A percentile compares a stretch with the other conserved stretches of the same genome.
phyloP scores from a whole-genome alignment of 2,797 vertebrate species.

The Sebastiscus albofasciatus region DNA sequence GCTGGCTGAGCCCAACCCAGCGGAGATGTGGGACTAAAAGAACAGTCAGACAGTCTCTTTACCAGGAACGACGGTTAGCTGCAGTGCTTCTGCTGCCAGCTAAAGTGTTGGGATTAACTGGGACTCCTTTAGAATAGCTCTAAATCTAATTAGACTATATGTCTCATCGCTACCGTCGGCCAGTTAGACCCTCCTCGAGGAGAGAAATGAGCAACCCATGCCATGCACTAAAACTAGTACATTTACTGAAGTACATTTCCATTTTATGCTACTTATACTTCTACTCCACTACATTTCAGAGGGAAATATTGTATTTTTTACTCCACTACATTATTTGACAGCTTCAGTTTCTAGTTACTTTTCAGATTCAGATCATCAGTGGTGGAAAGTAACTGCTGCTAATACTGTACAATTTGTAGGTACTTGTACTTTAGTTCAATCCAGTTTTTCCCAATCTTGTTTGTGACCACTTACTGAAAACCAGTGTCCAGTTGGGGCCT shows the following conservation, averaged over 20 bases:
- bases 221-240: background rate
- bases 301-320: background rate
- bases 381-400: background rate
- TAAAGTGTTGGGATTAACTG: constrained; percentile 70
- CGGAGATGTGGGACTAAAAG: constrained; percentile 38
- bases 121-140: constrained; percentile 77
- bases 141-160: constrained; percentile 74
- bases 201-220: background rate
- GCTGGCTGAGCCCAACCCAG: constrained; percentile 53
- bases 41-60: constrained; percentile 34
- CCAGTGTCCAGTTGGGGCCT: background rate
- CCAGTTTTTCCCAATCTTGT: background rate
- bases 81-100: constrained; percentile 24
- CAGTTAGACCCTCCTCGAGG: constrained; percentile 6
- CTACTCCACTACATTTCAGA: background rate
- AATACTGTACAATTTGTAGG: background rate
- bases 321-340: background rate
- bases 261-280: background rate
- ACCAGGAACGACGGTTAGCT: constrained; percentile 27
- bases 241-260: background rate
- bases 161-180: constrained; percentile 26
- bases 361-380: background rate
- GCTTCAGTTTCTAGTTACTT: background rate
- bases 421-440: background rate
- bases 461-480: background rate